Conservation (phyloP, 2,113 vertebrate species). For the Glaucomys volans region DNA sequence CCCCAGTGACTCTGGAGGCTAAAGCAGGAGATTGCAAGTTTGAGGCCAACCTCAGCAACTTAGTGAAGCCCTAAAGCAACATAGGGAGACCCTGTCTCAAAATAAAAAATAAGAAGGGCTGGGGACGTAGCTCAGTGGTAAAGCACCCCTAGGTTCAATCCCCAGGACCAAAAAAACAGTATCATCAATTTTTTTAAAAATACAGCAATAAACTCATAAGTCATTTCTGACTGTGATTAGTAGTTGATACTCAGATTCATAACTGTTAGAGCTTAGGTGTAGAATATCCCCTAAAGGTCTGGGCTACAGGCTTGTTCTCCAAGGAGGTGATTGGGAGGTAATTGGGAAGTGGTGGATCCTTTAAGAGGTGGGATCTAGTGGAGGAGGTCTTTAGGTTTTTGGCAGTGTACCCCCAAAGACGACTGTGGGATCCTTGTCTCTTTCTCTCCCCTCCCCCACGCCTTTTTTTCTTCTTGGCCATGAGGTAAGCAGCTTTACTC, state of each 20-base stretch:
- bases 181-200: neutral
- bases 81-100: no score
- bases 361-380: neutral
- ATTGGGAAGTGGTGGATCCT: neutral
- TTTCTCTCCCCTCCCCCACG: accelerated
- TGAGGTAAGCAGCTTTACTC: neutral
- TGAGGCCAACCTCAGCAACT: no score
- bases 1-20: no score
- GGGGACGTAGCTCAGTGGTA: no score
- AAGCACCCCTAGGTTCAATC: no score
- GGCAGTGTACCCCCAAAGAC: neutral
- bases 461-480: neutral
- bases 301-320: neutral
- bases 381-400: neutral
- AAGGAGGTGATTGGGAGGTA: no score
- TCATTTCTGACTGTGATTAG: neutral
- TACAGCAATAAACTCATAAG: neutral
- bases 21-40: no score
- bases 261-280: neutral
- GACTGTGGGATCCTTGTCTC: neutral
- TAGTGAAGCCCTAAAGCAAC: no score
- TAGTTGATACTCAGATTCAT: neutral
- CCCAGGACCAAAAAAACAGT: neutral
- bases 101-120: no score
- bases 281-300: neutral